phyloP scores from a whole-genome alignment of 2,797 vertebrate species.

The Urocyon cinereoargenteus region DNA sequence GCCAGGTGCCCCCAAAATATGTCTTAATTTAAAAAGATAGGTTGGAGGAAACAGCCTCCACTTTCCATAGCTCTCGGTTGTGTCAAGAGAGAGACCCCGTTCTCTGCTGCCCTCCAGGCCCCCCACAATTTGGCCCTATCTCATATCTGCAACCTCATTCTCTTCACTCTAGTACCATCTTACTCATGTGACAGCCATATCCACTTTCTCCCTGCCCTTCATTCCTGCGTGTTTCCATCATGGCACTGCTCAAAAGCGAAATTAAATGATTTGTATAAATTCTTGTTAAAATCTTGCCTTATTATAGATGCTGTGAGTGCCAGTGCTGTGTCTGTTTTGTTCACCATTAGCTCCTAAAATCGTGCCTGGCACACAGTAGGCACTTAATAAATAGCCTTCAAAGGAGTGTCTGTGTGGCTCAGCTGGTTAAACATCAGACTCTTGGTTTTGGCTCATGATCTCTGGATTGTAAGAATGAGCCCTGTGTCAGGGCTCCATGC shows the following conservation, averaged over 20 bases:
- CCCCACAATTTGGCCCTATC: neutral
- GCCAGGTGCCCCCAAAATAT: too few relatives aligned
- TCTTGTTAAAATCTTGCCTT: neutral
- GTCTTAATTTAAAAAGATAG: neutral
- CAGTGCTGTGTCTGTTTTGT: neutral
- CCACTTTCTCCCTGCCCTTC: neutral
- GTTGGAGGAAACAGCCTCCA: neutral
- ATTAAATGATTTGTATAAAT: neutral
- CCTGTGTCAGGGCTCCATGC: neutral
- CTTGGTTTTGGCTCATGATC: neutral
- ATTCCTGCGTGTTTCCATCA: too few relatives aligned
- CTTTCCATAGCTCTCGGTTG: neutral
- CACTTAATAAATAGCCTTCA: neutral
- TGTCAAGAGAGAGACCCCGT: neutral
- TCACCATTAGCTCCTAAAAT: neutral
- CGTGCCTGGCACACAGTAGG: neutral
- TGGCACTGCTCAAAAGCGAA: neutral
- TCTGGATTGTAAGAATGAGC: neutral
- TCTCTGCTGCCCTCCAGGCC: neutral
- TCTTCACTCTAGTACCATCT: neutral
- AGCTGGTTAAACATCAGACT: neutral
- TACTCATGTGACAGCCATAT: neutral
- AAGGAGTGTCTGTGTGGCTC: neutral
- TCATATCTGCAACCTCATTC: neutral
- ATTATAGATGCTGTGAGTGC: neutral